Evolutionary conservation across 2,797 vertebrate genomes (phyloP).

Genomic region (Catharus ustulatus): DNA sequence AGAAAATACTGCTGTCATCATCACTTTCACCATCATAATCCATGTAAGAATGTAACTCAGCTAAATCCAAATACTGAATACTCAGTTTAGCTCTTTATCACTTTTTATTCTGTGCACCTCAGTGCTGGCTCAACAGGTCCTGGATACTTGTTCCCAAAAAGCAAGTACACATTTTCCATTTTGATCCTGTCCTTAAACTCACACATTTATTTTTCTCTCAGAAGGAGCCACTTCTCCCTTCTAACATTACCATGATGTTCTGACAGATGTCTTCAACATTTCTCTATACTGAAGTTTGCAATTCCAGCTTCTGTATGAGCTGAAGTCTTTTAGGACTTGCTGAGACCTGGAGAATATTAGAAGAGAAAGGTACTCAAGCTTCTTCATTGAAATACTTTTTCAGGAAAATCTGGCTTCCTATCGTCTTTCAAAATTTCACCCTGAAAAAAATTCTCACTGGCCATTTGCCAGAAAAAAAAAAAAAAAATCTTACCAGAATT

Average conservation of each 20-base stretch:
- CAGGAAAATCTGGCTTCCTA: not conserved
- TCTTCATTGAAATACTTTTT: not conserved
- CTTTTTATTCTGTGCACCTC: not conserved
- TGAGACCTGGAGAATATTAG: not conserved
- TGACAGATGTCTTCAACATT: not conserved
- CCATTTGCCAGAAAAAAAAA: not conserved
- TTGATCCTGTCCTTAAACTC: not conserved
- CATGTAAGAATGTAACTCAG: not conserved
- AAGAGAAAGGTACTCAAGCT: not conserved
- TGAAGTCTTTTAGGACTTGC: not conserved
- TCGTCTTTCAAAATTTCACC: not conserved
- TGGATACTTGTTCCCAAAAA: not conserved
- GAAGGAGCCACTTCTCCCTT: not conserved
- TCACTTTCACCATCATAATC: not conserved
- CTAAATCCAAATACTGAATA: not conserved
- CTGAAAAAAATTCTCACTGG: not conserved
- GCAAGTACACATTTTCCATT: not conserved
- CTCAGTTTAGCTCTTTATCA: not conserved
- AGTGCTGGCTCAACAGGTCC: not conserved
- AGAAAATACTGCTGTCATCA: not conserved
- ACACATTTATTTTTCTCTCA: not conserved
- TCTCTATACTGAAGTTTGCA: not conserved
- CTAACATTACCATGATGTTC: not conserved
- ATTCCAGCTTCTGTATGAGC: not conserved
- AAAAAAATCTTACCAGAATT: not conserved